Conservation (phyloP, 2,797 vertebrate species). For the Alcedo atthis region DNA sequence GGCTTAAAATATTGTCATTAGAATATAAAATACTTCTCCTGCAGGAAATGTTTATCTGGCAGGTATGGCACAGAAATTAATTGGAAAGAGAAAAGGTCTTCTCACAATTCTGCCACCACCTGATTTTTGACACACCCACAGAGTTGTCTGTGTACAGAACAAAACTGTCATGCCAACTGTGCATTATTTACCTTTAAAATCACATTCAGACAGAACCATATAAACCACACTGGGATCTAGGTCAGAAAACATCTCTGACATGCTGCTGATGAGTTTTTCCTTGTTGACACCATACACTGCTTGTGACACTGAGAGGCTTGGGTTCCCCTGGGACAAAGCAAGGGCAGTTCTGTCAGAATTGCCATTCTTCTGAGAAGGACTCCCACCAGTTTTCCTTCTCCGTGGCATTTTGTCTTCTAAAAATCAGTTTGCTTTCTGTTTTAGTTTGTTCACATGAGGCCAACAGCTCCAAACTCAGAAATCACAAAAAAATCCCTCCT, state of each 20-base stretch:
- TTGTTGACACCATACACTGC: conserved; percentile 64
- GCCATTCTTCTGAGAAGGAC: conserved; percentile 80
- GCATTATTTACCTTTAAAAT: conserved; percentile 91
- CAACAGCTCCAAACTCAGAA: conserved; percentile 58
- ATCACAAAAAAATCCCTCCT: conserved; percentile 50
- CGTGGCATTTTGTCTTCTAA: conserved; percentile 87
- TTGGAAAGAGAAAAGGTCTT: neutral
- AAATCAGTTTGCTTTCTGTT: conserved; percentile 39
- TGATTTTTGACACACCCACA: neutral
- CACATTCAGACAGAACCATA: conserved; percentile 94
- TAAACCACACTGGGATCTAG: conserved; percentile 93
- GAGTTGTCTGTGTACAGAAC: neutral
- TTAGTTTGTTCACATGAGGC: conserved; percentile 50
- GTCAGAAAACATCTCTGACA: conserved; percentile 95
- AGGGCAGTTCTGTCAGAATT: conserved; percentile 53
- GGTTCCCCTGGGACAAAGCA: conserved; percentile 24
- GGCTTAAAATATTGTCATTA: neutral
- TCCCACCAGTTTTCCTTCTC: conserved; percentile 87
- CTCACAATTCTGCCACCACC: neutral
- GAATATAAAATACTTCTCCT: neutral
- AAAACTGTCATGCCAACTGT: conserved; percentile 29
- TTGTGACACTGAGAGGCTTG: conserved; percentile 22
- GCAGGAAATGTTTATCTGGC: neutral
- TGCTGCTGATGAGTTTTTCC: conserved; percentile 83
- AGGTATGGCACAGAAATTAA: neutral